A percentile compares a stretch with the other conserved stretches of the same genome.
Conservation (phyloP, 2,797 vertebrate genomes). For the Thaleichthys pacificus region DNA sequence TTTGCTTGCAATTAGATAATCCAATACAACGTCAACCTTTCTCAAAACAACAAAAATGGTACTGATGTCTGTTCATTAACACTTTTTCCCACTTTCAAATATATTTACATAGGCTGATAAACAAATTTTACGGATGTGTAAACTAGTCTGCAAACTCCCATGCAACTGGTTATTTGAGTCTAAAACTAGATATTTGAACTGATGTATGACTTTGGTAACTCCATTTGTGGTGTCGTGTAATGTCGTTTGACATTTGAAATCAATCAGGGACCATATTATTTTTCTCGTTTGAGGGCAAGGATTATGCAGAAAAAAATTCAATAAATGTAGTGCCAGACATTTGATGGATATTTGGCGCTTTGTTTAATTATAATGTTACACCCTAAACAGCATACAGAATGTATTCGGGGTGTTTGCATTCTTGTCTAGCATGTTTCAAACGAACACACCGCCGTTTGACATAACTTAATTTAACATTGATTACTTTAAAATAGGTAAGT, state of each 20-base stretch:
- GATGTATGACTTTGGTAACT: not conserved
- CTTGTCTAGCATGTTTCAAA: no score
- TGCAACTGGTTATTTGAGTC: not conserved
- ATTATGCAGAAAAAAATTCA: not conserved
- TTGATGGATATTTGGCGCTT: no score
- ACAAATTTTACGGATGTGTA: not conserved
- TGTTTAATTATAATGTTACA: no score
- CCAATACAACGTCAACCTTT: not conserved
- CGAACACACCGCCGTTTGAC: no score
- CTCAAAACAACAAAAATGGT: not conserved
- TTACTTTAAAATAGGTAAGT: no score
- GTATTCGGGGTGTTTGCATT: no score
- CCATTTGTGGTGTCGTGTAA: not conserved
- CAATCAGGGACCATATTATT: not conserved
- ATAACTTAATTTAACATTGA: no score
- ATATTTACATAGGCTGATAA: not conserved
- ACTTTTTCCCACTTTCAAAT: not conserved
- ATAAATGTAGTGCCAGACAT: not conserved
- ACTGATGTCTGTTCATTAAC: not conserved
- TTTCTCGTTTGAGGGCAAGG: not conserved
- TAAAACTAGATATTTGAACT: no score
- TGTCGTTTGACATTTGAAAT: conserved; percentile 7
- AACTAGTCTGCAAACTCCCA: not conserved
- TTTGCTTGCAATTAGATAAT: not conserved
- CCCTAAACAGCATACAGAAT: no score